Evolutionary conservation across 2,888 invertebrate genomes (phyloP), one percentile per base, ranked within the genome.

Genomic region (Ptychoptera albimana): DNA sequence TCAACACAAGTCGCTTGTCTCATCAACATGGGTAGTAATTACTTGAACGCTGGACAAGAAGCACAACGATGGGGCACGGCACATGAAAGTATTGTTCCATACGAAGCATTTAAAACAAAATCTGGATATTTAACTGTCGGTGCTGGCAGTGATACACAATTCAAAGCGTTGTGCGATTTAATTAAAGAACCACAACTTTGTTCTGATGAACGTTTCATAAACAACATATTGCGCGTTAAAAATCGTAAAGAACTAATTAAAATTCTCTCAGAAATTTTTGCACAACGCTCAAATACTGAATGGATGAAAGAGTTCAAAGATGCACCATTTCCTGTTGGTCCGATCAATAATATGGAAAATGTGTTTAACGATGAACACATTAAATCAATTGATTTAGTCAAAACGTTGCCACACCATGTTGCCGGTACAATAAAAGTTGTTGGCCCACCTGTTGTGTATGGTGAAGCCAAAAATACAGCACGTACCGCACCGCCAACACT

Each of bases 51-150:
- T 39, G 82, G 80, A 0, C 70, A 72, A 16, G 86, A 88, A 55
- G 83, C 82, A 0, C 68, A 72, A 46, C 71, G 87, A 42, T 83
- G 82, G 77, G 96, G 96, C n/a, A 93, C 93, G 0, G 86, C 86
- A 1, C 96, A 97, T 61, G 84, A 81, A 47, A 92, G 87, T 58
- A 81, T 97, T 48, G 96, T 96, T 0, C 96, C 96, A 0, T 96
- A 97, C 58, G 82, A 94, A 70, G 77, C 85, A 3, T 96, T 94
- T 57, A 71, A 74, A 56, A 87, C 91, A 0, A 73, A 72, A 57
- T 82, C 91, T 60, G 84, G 85, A 1, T 82, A 82, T 55, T 72
- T 93, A 44, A 86, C 94, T 0, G 70, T 94, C 4, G 93, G 93
- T 1, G 75, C 86, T 2, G 93, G 89, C 2, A 92, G 87, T 39